phyloP scores from a whole-genome alignment of 2,113 vertebrate genomes.

The Gobio gobio region DNA sequence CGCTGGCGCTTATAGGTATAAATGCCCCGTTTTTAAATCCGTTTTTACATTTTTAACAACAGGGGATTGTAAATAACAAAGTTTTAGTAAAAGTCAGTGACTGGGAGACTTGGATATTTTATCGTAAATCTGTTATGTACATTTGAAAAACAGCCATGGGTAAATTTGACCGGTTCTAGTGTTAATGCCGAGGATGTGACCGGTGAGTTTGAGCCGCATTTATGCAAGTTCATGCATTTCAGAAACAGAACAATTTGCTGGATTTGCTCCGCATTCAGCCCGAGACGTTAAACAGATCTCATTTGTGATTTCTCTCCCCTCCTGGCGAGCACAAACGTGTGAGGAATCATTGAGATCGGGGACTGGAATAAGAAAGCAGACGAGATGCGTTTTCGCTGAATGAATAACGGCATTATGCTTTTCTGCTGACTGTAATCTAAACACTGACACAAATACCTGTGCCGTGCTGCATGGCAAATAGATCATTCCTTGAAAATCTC shows the following conservation, averaged over 20 bases:
- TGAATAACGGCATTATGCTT: conserved; percentile 4
- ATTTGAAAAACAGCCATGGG: too few species aligned
- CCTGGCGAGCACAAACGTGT: neutral
- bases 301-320: neutral
- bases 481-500: conserved; percentile 3
- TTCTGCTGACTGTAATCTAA: conserved; percentile 26
- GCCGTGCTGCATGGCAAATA: neutral
- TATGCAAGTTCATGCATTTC: neutral
- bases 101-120: too few species aligned
- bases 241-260: neutral
- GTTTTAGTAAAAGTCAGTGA: too few species aligned
- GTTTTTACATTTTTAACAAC: too few species aligned
- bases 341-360: neutral
- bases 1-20: too few species aligned
- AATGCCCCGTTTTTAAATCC: too few species aligned
- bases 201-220: neutral
- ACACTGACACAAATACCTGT: conserved; percentile 15
- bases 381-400: neutral
- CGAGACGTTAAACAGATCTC: neutral
- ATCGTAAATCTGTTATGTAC: too few species aligned
- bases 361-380: conserved; percentile 19
- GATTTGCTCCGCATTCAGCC: neutral
- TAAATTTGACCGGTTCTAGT: too few species aligned
- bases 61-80: too few species aligned
- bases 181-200: neutral